Evolutionary conservation across 2,888 invertebrate species (phyloP), one percentile per base, ranked within the genome.

Genomic region (Drosophila antonietae): DNA sequence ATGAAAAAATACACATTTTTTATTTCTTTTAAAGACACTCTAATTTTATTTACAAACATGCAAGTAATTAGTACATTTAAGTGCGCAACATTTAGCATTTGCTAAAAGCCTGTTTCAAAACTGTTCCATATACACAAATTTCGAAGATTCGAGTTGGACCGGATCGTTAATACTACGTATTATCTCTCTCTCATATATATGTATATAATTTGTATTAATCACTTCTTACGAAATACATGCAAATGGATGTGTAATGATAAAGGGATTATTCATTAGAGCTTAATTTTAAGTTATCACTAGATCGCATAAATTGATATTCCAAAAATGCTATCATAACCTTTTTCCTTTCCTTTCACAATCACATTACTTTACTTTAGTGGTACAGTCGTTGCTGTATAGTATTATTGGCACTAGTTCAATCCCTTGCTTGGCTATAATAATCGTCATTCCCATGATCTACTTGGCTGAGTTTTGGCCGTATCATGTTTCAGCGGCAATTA

Each of bases 401-500:
- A 18, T 12, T 12, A 31, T 4, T 31, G 31, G 49, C 7, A 10
- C 10, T 49, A 49, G n/a, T 49, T 49, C 2, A 31, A 18, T 49
- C 28, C 28, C 39, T 39, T 37, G 12, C 12, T n/a, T 10, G 7
- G 18, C 56, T 35, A 57, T 39, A 56, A 56, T 35, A 37, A 59
- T 60, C 10, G 41, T 52, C 37, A 57, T 74, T 68, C 46, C 58
- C 57, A 66, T 60, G 49, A 76, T 47, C 61, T 56, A 61, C 49
- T 51, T 69, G 41, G 51, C 35, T 66, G 51, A 33, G 46, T 35
- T 72, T 46, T 51, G 47, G 20, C 46, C 57, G 46, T 23, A 46
- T 49, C 51, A 60, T 47, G 33, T 33, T 47, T 46, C 46, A n/a
- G 49, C 43, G n/a, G 71, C 53, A 80, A 81, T 81, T 69, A 88